Conservation (phyloP, 2,888 invertebrate genomes). For the Gonocerus acuteangulatus region DNA sequence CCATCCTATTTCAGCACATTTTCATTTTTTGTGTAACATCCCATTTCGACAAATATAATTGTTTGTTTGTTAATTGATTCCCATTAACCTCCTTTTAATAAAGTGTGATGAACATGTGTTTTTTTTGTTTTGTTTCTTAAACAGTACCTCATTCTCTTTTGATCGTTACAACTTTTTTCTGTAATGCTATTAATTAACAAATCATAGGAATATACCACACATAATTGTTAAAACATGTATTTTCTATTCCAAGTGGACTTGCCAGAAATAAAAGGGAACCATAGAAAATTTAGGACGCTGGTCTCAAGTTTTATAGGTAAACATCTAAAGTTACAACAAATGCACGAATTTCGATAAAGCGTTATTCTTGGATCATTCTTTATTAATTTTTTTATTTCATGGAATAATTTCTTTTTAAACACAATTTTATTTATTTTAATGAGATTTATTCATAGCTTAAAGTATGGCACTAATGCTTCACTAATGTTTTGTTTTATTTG, state of each 20-base stretch:
- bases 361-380: constrained; percentile 24
- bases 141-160: too few species aligned
- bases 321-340: constrained; percentile 36
- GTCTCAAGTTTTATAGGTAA: constrained; percentile 99
- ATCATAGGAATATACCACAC: background rate
- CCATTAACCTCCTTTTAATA: too few species aligned
- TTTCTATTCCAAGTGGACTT: constrained; percentile 72
- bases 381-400: constrained; percentile 16
- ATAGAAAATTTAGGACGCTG: constrained; percentile 98
- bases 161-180: too few species aligned
- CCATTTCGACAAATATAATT: too few species aligned
- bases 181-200: background rate
- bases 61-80: too few species aligned
- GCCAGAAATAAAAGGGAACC: constrained; percentile 96
- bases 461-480: constrained; percentile 25
- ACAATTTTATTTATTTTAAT: constrained; percentile 23
- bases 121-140: too few species aligned
- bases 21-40: too few species aligned
- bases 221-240: constrained; percentile 27
- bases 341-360: constrained; percentile 32
- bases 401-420: constrained; percentile 8
- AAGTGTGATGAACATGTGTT: too few species aligned
- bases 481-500: constrained; percentile 29
- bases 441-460: constrained; percentile 15
- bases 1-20: too few species aligned